Base-by-base conservation (phyloP, 2,113 vertebrate species). In the Varanus komodoensis region DNA sequence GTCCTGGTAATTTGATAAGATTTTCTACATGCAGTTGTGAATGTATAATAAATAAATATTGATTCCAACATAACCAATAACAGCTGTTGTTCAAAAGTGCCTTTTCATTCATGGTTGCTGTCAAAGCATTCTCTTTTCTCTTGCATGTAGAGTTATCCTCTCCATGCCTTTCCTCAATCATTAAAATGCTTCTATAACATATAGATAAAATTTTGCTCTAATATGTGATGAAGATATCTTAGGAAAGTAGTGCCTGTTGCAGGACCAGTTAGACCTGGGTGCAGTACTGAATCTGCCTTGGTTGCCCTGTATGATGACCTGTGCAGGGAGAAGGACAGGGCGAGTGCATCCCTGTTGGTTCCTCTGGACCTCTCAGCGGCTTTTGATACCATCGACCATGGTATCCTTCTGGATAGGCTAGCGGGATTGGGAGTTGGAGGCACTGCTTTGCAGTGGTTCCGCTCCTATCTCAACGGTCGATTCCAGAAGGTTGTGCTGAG, bases 11-110 rank as follows among this genome's bases (percentile, higher is more conserved):
- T 52, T 86, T 74, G 52, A 19, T 82, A 57, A 61, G 80, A 52
- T 57, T 61, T 75, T 87, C n/a, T 61, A 8, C 29, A 87, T 75
- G 54, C 52, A 86, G 52, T 29, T 73, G 69, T 52, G 74, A 73
- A 71, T 4, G 0, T 93, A 93, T 32, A 82, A 57, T 38, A 52
- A 54, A 86, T 44, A 86, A 77, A 67, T 84, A 50, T 48, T 90
- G 54, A 34, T 92, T 84, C 74, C 19, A 80, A 61, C 61, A 87
- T 32, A 81, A n/a, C 32, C 91, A 89, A 91, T 90, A 90, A 8
- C 48, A 71, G 80, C 82, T 86, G 79, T 61, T 93, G 52, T 19
- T 57, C 61, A 68, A 74, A 48, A 9, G 8, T 64, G 57, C 1
- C 73, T 38, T 74, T 64, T 29, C 61, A 87, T 8, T 50, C 44